These are phyloP conservation scores for Corapipo altera DNA, from an alignment of 2,113 vertebrate species.

Conservation along the genomic window DNA sequence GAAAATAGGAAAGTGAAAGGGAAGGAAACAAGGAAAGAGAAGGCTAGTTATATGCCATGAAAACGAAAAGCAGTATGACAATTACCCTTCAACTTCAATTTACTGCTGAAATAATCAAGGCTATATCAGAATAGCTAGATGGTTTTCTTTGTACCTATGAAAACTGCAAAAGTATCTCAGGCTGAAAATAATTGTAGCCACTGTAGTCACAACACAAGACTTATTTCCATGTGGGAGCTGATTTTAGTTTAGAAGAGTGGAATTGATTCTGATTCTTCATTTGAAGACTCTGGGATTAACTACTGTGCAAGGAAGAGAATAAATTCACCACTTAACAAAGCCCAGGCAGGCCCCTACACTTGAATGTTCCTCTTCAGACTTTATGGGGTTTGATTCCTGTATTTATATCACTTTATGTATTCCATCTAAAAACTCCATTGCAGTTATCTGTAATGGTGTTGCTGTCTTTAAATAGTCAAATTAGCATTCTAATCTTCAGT, in stretches of 20 bases:
- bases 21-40: not conserved
- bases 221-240: fast-evolving
- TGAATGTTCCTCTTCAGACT: not conserved
- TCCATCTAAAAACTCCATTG: not conserved
- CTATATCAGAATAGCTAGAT: not conserved
- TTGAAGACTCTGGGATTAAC: not conserved
- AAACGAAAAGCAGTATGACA: not conserved
- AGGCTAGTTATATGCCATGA: not conserved
- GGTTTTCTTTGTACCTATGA: not conserved
- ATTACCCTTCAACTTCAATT: not conserved
- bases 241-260: not conserved
- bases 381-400: not conserved
- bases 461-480: not conserved
- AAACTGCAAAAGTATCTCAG: not conserved
- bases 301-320: not conserved
- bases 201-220: not conserved
- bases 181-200: not conserved
- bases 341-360: not conserved
- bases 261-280: not conserved
- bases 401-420: not conserved
- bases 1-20: not conserved
- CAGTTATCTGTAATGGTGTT: not conserved
- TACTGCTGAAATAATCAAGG: not conserved
- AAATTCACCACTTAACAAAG: not conserved
- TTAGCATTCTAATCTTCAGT: not conserved